These are phyloP conservation scores for Acleris emargana DNA, from an alignment of 2,888 invertebrate species.

Conservation along the genomic window DNA sequence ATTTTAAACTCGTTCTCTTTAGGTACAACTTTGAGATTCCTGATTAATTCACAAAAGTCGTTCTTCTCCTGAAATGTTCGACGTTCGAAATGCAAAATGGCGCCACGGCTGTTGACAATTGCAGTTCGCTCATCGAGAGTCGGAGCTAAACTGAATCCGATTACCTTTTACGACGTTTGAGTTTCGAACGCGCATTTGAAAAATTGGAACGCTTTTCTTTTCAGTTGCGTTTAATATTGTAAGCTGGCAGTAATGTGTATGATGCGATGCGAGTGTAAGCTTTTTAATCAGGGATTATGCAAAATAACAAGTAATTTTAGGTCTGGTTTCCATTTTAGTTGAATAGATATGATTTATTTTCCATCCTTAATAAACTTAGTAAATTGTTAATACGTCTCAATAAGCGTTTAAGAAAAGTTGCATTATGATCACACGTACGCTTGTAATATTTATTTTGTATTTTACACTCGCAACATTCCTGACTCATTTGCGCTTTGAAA, in stretches of 20 bases:
- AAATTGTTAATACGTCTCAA: not conserved
- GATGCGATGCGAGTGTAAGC: not conserved
- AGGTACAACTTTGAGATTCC: not conserved
- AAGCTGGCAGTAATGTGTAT: constrained; percentile 8
- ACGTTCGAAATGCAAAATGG: constrained; percentile 72
- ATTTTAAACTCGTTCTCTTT: not conserved
- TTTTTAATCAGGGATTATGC: no score
- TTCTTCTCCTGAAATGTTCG: constrained; percentile 49
- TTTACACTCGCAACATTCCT: constrained; percentile 20
- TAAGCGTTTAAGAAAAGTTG: constrained; percentile 7
- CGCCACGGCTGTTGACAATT: constrained; percentile 77
- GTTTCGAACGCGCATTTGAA: constrained; percentile 62
- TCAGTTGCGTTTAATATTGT: constrained; percentile 37
- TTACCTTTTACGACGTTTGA: constrained; percentile 74
- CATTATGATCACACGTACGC: constrained; percentile 21
- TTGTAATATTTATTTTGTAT: constrained; percentile 26
- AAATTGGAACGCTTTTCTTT: constrained; percentile 46
- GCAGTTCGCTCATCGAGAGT: constrained; percentile 52
- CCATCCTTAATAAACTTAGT: no score
- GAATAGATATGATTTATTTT: no score
- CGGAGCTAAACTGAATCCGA: constrained; percentile 75
- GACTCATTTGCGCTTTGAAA: not conserved
- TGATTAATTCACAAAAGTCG: not conserved
- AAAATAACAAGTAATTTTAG: no score
- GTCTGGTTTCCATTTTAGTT: no score